These are phyloP conservation scores for Macropis europaea DNA, from an alignment of 2,888 invertebrate genomes.

Conservation along the genomic window DNA sequence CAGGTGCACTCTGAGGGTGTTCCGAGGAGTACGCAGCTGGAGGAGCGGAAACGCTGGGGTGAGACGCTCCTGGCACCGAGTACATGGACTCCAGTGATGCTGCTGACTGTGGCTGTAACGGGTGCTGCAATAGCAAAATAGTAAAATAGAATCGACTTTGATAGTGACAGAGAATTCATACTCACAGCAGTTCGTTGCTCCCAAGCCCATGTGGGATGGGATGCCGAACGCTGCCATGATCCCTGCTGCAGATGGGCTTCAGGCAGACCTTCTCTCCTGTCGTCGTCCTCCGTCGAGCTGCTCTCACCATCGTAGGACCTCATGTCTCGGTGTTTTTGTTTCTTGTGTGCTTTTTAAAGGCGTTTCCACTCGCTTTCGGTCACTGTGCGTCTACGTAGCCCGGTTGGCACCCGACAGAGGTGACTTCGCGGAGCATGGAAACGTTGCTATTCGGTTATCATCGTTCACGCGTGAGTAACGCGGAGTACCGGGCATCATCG, in stretches of 20 bases:
- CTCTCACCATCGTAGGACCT: slow-evolving; percentile 79
- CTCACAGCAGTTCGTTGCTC: slow-evolving; percentile 75
- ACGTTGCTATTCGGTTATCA: slow-evolving; percentile 2
- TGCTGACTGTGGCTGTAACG: slow-evolving; percentile 70
- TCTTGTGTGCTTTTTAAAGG: neutral
- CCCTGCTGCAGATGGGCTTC: slow-evolving; percentile 74
- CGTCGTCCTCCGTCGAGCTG: slow-evolving; percentile 78
- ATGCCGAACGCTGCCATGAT: slow-evolving; percentile 74
- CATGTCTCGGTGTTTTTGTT: slow-evolving; percentile 61
- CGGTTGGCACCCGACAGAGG: neutral
- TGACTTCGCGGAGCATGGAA: slow-evolving; percentile 1
- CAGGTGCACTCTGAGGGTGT: slow-evolving; percentile 81
- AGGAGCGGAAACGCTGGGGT: slow-evolving; percentile 75
- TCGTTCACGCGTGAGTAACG: slow-evolving; percentile 20
- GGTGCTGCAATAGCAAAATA: slow-evolving; percentile 63
- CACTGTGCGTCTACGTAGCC: neutral
- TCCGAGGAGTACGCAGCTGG: slow-evolving; percentile 80
- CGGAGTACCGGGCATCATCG: slow-evolving; percentile 27
- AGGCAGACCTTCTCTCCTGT: slow-evolving; percentile 73
- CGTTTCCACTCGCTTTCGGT: neutral
- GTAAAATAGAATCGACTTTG: too few species aligned
- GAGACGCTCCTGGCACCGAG: slow-evolving; percentile 69
- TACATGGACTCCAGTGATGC: slow-evolving; percentile 71
- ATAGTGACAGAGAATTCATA: slow-evolving; percentile 3
- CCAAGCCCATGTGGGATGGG: slow-evolving; percentile 78